Percentiles rank a stretch among this genome's conserved stretches.
These are phyloP conservation scores for Dicaeum eximium DNA, from an alignment of 2,113 vertebrate genomes.

Conservation along the genomic window DNA sequence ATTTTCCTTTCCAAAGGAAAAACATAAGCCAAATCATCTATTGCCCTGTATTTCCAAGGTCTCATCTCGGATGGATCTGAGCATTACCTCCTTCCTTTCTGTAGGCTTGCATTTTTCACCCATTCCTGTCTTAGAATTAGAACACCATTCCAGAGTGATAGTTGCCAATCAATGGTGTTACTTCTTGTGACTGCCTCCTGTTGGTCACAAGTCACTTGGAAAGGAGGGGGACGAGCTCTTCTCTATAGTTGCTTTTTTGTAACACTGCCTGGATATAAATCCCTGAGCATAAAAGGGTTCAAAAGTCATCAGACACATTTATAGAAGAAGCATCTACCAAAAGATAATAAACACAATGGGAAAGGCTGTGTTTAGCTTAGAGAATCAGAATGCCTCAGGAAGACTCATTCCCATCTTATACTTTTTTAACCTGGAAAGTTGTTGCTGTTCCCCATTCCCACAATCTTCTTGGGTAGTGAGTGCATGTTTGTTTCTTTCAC, in stretches of 20 bases:
- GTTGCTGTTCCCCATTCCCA: not conserved
- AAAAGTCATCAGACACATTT: not conserved
- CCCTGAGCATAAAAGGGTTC: not conserved
- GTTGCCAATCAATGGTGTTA: not conserved
- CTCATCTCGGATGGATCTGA: not conserved
- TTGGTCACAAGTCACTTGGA: not conserved
- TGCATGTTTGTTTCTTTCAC: not conserved
- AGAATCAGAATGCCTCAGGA: not conserved
- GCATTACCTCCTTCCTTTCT: too few species aligned
- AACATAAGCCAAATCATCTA: not conserved
- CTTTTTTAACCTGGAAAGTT: not conserved
- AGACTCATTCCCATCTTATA: accelerated
- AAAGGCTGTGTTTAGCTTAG: not conserved
- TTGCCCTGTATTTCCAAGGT: not conserved
- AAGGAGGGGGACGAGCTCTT: too few species aligned
- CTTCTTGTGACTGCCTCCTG: not conserved
- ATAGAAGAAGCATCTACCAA: not conserved
- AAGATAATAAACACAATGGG: not conserved
- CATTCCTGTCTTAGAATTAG: too few species aligned
- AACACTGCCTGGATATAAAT: not conserved
- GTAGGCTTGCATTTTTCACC: too few species aligned
- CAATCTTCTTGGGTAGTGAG: not conserved
- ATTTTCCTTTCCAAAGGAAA: not conserved
- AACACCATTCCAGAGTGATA: not conserved
- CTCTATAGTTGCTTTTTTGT: too few species aligned